These are phyloP conservation scores for Anthoscopus minutus DNA, from an alignment of 2,113 vertebrate genomes.

Conservation along the genomic window DNA sequence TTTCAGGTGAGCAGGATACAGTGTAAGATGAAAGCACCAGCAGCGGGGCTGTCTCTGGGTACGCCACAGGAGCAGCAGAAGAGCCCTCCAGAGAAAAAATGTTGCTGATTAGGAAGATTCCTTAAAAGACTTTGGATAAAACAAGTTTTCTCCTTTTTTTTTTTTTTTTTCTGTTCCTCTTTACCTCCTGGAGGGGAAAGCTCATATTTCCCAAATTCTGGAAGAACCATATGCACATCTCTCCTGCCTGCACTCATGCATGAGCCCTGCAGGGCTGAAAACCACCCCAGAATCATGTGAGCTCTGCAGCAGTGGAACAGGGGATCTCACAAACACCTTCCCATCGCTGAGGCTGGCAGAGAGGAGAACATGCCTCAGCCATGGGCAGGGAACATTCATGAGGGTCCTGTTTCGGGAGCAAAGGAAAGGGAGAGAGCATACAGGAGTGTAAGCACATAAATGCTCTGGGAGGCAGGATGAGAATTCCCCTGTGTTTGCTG, in stretches of 20 bases:
- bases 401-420: background rate
- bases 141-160: background rate
- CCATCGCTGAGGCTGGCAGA: background rate
- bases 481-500: background rate
- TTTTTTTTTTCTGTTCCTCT: background rate
- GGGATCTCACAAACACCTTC: background rate
- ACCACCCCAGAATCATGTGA: background rate
- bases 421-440: background rate
- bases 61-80: background rate
- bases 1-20: background rate
- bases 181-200: rapidly evolving
- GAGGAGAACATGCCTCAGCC: rapidly evolving
- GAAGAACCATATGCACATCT: background rate
- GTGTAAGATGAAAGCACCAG: background rate
- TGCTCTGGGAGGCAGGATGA: background rate
- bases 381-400: rapidly evolving
- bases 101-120: background rate
- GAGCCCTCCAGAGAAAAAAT: background rate
- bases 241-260: background rate
- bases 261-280: background rate
- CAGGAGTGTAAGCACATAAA: background rate
- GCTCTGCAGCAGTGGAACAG: rapidly evolving
- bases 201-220: background rate
- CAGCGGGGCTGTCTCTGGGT: background rate
- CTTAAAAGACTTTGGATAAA: background rate